phyloP scores from a whole-genome alignment of 2,797 vertebrate species.

The Rhinichthys osculus region DNA sequence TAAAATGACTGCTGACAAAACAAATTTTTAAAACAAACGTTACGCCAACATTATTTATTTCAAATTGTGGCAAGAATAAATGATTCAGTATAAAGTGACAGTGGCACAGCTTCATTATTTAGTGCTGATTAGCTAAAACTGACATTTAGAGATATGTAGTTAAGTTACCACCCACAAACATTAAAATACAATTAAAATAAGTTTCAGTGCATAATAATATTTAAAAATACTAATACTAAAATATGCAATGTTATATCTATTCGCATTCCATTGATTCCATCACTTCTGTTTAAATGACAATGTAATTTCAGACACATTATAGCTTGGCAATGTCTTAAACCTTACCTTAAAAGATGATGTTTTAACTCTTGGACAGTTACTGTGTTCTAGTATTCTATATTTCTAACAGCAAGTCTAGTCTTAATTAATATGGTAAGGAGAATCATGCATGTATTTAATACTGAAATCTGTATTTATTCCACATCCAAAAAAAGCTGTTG shows the following conservation, averaged over 20 bases:
- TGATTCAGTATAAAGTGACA: not conserved
- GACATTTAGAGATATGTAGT: not conserved
- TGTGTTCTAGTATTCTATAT: not conserved
- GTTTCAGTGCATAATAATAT: not conserved
- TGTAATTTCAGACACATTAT: not conserved
- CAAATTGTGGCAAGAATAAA: not conserved
- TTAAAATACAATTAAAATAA: constrained; percentile 6
- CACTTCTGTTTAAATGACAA: not conserved
- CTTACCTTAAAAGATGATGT: not conserved
- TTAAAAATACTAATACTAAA: not conserved
- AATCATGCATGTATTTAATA: not conserved
- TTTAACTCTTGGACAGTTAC: not conserved
- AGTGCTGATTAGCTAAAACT: not conserved
- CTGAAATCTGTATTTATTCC: not conserved
- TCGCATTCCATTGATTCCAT: not conserved
- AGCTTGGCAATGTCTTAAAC: not conserved
- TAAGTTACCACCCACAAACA: not conserved
- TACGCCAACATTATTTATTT: not conserved
- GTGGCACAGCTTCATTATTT: not conserved
- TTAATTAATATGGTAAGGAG: not conserved
- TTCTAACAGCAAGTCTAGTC: not conserved
- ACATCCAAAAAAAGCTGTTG: not conserved
- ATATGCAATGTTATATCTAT: not conserved
- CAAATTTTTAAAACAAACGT: not conserved
- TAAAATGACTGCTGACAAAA: not conserved